Conservation (phyloP, 2,113 vertebrate species). For the Thamnaconus septentrionalis region DNA sequence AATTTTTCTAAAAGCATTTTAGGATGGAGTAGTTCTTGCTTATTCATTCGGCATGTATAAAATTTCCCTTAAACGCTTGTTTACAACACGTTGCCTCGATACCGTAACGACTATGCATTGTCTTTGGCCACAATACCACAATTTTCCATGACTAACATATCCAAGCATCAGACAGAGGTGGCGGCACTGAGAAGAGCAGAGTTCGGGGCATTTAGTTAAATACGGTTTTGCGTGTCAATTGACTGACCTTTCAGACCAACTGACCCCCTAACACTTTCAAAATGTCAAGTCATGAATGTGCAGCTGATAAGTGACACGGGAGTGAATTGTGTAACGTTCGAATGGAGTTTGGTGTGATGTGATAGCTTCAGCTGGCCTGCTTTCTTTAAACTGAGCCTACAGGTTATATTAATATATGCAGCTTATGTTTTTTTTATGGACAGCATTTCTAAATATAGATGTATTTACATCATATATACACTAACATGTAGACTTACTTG, state of each 20-base stretch:
- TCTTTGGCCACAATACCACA: not conserved
- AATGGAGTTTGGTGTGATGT: slow-evolving; percentile 7
- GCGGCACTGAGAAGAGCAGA: too few relatives aligned
- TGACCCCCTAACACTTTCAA: too few relatives aligned
- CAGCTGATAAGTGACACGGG: not conserved
- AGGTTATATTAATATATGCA: not conserved
- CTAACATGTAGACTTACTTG: too few relatives aligned
- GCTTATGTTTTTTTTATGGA: not conserved
- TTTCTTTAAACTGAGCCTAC: too few relatives aligned
- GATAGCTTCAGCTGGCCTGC: too few relatives aligned
- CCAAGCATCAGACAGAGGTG: not conserved
- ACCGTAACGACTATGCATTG: not conserved
- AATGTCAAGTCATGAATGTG: too few relatives aligned
- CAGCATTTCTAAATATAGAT: too few relatives aligned
- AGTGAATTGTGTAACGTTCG: not conserved
- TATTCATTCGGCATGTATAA: not conserved
- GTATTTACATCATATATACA: too few relatives aligned
- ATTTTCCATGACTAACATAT: not conserved
- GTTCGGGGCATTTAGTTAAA: not conserved
- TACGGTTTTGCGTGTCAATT: too few relatives aligned
- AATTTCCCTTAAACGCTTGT: not conserved
- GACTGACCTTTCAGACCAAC: too few relatives aligned
- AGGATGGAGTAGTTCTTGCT: not conserved
- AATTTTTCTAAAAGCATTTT: not conserved
- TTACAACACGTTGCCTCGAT: not conserved